These are phyloP conservation scores for Morelia viridis DNA, from an alignment of 2,797 vertebrate genomes.

Conservation along the genomic window DNA sequence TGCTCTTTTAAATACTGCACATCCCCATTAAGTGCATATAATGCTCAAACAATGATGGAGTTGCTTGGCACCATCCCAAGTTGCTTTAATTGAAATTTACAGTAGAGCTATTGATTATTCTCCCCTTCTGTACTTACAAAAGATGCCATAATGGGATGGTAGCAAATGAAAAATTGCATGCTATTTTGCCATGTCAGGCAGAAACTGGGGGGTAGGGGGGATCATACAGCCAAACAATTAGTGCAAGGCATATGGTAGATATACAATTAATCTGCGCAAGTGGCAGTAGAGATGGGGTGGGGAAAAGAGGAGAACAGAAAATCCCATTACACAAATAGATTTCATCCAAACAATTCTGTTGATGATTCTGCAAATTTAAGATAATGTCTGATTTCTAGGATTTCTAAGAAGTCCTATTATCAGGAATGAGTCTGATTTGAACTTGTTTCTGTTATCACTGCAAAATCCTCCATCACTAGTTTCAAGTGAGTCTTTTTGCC, in stretches of 20 bases:
- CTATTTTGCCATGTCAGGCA: neutral
- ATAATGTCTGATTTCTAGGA: neutral
- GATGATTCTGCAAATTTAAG: neutral
- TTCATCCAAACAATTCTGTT: neutral
- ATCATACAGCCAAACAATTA: neutral
- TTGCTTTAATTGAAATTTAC: constrained; percentile 35
- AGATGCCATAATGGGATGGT: neutral
- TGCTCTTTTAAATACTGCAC: constrained; percentile 43
- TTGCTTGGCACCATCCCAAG: constrained; percentile 23
- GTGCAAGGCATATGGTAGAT: neutral
- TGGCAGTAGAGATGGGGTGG: neutral
- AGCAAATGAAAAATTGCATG: neutral
- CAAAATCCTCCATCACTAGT: neutral
- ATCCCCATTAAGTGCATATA: constrained; percentile 31
- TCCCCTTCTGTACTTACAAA: neutral
- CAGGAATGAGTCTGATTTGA: neutral
- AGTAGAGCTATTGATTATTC: neutral
- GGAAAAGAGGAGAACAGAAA: neutral
- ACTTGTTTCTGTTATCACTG: neutral
- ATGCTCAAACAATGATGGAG: constrained; percentile 20
- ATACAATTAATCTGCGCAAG: neutral
- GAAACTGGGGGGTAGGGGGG: neutral
- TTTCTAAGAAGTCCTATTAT: neutral
- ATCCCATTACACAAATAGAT: neutral
- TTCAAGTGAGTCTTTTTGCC: neutral